Conservation (phyloP, 1,140 invertebrate species). For the Bilobella aurantiaca region DNA sequence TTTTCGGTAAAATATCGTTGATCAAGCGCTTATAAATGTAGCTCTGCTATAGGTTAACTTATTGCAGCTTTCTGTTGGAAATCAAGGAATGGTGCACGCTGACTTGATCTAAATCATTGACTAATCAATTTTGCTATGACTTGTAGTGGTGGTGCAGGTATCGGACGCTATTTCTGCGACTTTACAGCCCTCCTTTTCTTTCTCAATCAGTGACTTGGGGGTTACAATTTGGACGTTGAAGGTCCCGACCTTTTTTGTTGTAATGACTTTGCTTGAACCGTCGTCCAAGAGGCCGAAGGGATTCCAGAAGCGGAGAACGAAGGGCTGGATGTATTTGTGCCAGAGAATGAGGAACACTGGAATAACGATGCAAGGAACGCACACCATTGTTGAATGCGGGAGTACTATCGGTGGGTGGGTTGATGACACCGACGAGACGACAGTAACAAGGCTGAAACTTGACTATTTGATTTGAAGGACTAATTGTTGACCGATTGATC, state of each 20-base stretch:
- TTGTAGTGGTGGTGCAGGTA: neutral
- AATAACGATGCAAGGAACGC: conserved; percentile 64
- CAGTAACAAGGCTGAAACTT: neutral
- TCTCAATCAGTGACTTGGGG: neutral
- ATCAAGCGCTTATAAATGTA: too few species aligned
- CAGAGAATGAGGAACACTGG: conserved; percentile 61
- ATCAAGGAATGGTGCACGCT: too few species aligned
- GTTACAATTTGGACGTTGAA: neutral
- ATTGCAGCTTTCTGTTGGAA: too few species aligned
- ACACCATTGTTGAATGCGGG: too few species aligned
- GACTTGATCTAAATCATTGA: too few species aligned
- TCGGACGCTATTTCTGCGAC: conserved; percentile 7
- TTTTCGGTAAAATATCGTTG: too few species aligned
- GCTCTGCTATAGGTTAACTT: too few species aligned
- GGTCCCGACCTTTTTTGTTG: conserved; percentile 4
- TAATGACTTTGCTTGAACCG: conserved; percentile 2
- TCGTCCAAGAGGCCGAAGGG: conserved; percentile 50
- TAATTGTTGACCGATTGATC: too few species aligned
- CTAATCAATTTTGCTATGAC: conserved; percentile 18
- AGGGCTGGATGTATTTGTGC: conserved; percentile 63
- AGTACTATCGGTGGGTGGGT: too few species aligned
- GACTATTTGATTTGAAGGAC: neutral
- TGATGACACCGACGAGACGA: too few species aligned
- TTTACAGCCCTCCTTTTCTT: conserved; percentile 4
- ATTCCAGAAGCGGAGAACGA: conserved; percentile 62